Evolutionary conservation across 2,113 vertebrate genomes (phyloP).

Genomic region (Tinamus guttatus): DNA sequence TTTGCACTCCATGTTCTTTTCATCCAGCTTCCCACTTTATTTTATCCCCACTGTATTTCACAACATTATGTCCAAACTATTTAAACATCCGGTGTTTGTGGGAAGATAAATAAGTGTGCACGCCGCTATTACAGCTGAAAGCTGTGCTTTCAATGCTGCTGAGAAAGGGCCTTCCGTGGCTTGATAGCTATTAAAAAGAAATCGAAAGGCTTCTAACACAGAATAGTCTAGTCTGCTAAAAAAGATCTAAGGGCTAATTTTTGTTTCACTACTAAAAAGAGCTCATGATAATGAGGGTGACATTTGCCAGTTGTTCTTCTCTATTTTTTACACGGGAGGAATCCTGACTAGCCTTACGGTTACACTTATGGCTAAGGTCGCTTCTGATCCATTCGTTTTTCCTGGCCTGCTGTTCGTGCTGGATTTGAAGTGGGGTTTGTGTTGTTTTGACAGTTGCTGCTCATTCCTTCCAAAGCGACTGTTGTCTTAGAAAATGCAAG

Average conservation of each 20-base stretch:
- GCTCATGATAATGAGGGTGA: conserved; percentile 56
- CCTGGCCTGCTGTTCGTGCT: not conserved
- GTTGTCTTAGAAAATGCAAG: not conserved
- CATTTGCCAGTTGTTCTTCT: conserved; percentile 70
- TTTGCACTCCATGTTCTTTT: conserved; percentile 3
- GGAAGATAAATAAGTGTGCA: not conserved
- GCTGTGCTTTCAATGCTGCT: not conserved
- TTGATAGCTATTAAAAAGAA: conserved; percentile 14
- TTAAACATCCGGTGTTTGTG: not conserved
- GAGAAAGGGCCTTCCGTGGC: not conserved
- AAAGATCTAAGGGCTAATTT: conserved; percentile 38
- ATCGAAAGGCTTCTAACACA: not conserved
- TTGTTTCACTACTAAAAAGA: conserved; percentile 45
- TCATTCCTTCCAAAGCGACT: not conserved
- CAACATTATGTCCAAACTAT: not conserved
- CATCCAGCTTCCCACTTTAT: not conserved
- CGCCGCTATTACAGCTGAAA: not conserved
- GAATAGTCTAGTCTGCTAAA: not conserved
- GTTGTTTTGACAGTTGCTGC: conserved; percentile 70
- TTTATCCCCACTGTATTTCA: not conserved
- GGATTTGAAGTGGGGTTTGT: conserved; percentile 17
- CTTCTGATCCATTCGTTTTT: conserved; percentile 15
- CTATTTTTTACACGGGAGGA: conserved; percentile 71
- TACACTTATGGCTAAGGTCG: conserved; percentile 42
- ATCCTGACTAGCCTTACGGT: conserved; percentile 49